Evolutionary conservation across 2,797 vertebrate species (phyloP), one percentile per base, ranked within the genome.

Genomic region (Paedocypris micromegethes): DNA sequence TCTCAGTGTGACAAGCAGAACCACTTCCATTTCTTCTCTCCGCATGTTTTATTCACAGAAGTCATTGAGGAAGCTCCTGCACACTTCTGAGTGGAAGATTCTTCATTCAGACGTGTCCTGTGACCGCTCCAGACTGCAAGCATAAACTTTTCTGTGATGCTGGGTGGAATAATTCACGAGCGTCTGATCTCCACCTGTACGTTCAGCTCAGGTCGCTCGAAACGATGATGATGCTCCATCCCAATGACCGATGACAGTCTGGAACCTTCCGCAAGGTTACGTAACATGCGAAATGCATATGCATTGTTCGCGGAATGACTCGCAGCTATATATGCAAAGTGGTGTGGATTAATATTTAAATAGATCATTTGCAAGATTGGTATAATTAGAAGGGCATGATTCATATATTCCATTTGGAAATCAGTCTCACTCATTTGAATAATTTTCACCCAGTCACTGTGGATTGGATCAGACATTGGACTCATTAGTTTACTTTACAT

Each of bases 391-490:
- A 51, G 47, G 81, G 87, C 86, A 86, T 87, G 45, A 90, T 88
- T 88, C 86, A 89, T 90, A 84, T 84, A 88, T 89, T 89, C 84
- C 86, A 83, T 82, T 88, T 83, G 82, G 80, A 88, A 84, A 86
- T 85, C 83, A 86, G 86, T 85, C 83, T 79, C 84, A 79, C 83
- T 85, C 83, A 83, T 85, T 85, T 80, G 84, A 86, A 89, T 85
- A 82, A 81, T 80, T 88, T 85, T 78, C 83, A 86, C 86, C 82
- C 83, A 86, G 86, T 88, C 88, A 86, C 81, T 79, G 83, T 77
- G 78, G 74, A 82, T 84, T 89, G 87, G 86, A 88, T 88, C 88
- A 78, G 68, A 79, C 83, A 85, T 84, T 85, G 86, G 84, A 79
- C 79, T 77, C 82, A 65, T 87, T 85, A 88, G 88, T 89, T 86